Percentiles rank a stretch among this genome's conserved stretches.
Evolutionary conservation across 2,113 vertebrate species (phyloP).

Genomic region (Neoarius graeffei): DNA sequence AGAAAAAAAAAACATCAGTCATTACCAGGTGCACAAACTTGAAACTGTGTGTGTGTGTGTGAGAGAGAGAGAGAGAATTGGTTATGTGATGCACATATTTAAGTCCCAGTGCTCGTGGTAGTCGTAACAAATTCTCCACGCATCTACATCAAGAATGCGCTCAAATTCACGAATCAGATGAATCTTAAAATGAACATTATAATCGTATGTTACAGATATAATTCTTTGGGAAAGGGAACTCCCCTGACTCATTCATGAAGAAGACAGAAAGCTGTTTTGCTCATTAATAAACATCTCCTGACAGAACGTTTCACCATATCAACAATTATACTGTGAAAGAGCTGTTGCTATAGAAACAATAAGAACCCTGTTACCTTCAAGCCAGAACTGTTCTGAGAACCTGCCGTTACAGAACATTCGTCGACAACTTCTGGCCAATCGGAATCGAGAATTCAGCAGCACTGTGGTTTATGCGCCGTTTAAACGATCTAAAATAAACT

Average conservation of each 20-base stretch:
- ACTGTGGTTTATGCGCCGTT: background rate
- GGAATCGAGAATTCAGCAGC: background rate
- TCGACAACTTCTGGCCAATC: background rate
- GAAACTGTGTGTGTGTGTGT: background rate
- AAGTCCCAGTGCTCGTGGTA: background rate
- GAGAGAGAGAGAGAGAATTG: no score
- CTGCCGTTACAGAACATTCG: no score
- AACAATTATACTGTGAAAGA: no score
- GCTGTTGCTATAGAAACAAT: background rate
- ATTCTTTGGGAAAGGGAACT: background rate
- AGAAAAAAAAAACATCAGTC: background rate
- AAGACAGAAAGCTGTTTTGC: background rate
- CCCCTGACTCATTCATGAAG: background rate
- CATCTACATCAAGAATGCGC: background rate
- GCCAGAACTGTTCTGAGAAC: no score
- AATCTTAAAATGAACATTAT: background rate
- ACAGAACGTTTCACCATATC: no score
- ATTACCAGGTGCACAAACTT: background rate
- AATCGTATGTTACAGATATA: background rate
- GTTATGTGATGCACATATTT: background rate
- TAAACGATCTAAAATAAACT: background rate
- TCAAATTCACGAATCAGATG: background rate
- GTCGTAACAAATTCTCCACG: background rate
- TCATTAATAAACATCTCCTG: no score
- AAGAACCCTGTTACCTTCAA: no score